Evolutionary conservation across 2,888 invertebrate species (phyloP).

Genomic region (Drosophila suboccidentalis): DNA sequence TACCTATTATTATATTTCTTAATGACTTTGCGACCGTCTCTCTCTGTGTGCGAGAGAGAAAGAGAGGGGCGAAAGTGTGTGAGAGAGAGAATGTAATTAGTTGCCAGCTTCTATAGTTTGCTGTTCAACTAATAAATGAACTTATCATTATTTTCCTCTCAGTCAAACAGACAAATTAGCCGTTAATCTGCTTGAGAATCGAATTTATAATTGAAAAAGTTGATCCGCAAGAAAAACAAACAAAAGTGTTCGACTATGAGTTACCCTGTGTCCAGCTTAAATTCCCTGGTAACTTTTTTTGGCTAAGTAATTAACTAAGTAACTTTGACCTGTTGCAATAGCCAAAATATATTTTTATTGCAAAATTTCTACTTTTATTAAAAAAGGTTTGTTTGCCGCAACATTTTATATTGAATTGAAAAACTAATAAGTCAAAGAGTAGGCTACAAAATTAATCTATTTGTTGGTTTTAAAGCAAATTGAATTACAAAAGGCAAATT

Average conservation of each 20-base stretch:
- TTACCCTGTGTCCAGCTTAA: background rate
- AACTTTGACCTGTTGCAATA: too few species aligned
- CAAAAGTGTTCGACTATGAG: background rate
- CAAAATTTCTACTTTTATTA: too few species aligned
- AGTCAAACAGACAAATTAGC: slow-evolving; percentile 12
- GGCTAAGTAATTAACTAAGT: too few species aligned
- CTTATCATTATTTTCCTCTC: slow-evolving; percentile 23
- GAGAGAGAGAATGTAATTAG: slow-evolving; percentile 23
- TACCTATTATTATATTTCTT: slow-evolving; percentile 46
- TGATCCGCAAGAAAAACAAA: background rate
- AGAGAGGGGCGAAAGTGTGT: background rate
- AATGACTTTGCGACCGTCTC: slow-evolving; percentile 4
- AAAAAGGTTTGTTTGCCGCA: background rate
- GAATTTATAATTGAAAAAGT: background rate
- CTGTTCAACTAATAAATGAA: slow-evolving; percentile 24
- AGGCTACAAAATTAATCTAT: background rate
- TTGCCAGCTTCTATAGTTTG: slow-evolving; percentile 18
- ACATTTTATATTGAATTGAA: background rate
- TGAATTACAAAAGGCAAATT: slow-evolving; percentile 28
- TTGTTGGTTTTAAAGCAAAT: slow-evolving; percentile 13
- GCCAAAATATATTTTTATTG: too few species aligned
- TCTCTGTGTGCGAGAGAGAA: background rate
- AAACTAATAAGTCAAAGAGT: background rate
- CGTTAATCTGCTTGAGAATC: slow-evolving; percentile 2
- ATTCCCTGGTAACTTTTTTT: too few species aligned